Base-by-base conservation (phyloP, 2,888 invertebrate species). In the Hanleya hanleyi region DNA sequence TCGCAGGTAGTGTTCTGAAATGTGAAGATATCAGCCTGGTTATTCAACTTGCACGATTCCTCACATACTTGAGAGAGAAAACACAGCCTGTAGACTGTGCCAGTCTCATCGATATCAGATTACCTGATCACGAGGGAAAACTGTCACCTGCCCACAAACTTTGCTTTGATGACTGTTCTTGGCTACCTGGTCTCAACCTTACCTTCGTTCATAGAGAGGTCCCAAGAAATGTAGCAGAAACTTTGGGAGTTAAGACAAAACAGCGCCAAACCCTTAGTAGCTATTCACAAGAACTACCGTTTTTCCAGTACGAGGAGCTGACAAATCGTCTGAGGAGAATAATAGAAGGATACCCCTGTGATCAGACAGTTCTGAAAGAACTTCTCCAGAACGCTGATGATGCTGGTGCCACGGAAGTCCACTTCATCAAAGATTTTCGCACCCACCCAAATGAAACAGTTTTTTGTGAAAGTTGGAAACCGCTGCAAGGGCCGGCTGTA, bases 401-500 rank as follows among this genome's bases (percentile, higher is more conserved):
- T 7, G 47, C 47, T 4, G 47, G 47, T 2, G 47, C 47, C 22
- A 47, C 47, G 7, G 47, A 47, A 47, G 22, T 47, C 18, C 47
- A 47, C n/a, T 47, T 47, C 7, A 47, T 47, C 22, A 47, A 47
- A 47, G 47, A 47, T 22, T 47, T 18, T 18, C 18, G 47, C n/a
- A n/a, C 22, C 47, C 47, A 47, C 47, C 18, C 3, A 47, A 47
- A 2, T 47, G 47, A 47, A 18, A 47, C 18, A 22, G 47, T 7
- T 2, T 47, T 47, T 47, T 47, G n/a, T 47, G 47, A 47, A 7
- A 22, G n/a, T 18, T 47, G 47, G 47, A 47, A 47, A 22, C n/a
- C 18, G 22, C 47, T 88, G 12, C 88, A 89, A 69, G 88, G 88
- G 6, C 88, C 89, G 22, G 85, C 89, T 0, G 75, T 90, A 15